Evolutionary conservation across 1,140 invertebrate genomes (phyloP).

Genomic region (Cataglyphis hispanica): DNA sequence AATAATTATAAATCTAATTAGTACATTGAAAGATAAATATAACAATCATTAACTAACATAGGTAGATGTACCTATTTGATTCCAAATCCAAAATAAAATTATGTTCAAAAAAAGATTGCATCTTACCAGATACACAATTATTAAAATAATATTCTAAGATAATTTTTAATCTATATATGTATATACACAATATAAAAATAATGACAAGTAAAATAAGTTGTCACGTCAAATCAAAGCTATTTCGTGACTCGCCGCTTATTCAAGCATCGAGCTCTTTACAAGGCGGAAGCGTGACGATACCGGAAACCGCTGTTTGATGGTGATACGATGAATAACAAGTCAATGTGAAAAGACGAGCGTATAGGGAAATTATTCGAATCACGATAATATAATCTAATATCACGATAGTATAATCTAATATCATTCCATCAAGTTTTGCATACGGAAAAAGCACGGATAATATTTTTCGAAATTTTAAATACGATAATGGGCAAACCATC

Average conservation of each 20-base stretch:
- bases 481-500: neutral
- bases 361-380: conserved; percentile 34
- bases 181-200: neutral
- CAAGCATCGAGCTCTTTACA: conserved; percentile 1
- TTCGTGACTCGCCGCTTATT: neutral
- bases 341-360: conserved; percentile 6
- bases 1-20: too few species aligned
- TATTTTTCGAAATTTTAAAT: neutral
- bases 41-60: too few species aligned
- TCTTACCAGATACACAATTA: neutral
- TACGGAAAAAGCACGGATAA: neutral
- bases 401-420: neutral
- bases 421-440: neutral
- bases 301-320: conserved; percentile 26
- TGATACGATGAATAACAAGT: conserved; percentile 34
- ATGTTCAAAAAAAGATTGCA: neutral
- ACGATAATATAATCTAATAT: neutral
- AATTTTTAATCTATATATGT: neutral
- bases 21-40: too few species aligned
- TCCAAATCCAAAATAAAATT: neutral
- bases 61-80: neutral
- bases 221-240: neutral
- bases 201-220: neutral
- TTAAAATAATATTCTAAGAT: neutral
- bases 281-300: conserved; percentile 13